Evolutionary conservation across 2,797 vertebrate genomes (phyloP).

Genomic region (Heliangelus exortis): DNA sequence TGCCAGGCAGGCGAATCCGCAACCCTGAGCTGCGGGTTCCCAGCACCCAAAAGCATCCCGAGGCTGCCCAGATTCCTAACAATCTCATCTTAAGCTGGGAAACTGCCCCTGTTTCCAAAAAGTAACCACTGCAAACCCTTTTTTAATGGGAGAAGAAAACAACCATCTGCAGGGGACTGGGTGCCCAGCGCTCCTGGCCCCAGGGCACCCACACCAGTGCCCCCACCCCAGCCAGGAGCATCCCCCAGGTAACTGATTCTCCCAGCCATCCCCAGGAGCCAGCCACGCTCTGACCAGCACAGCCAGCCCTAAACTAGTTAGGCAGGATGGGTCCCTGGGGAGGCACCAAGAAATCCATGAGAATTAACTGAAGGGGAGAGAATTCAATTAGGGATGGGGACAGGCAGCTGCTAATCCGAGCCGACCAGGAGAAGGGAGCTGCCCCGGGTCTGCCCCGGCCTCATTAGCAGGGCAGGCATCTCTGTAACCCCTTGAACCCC

Average conservation of each 20-base stretch:
- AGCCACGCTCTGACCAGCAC: not conserved
- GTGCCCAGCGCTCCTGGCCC: not conserved
- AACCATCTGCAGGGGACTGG: rapidly evolving
- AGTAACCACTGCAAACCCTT: rapidly evolving
- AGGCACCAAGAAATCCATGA: conserved; percentile 55
- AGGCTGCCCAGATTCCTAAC: not conserved
- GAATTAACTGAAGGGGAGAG: conserved; percentile 60
- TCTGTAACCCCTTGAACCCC: conserved; percentile 43
- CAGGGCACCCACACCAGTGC: rapidly evolving
- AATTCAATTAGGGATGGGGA: conserved; percentile 47
- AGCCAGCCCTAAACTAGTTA: conserved; percentile 48
- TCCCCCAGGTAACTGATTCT: rapidly evolving
- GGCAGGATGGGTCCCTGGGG: conserved; percentile 24
- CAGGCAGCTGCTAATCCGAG: conserved; percentile 52
- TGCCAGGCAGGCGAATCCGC: rapidly evolving
- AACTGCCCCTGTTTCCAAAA: not conserved
- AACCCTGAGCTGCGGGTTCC: rapidly evolving
- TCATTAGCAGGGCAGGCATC: conserved; percentile 52
- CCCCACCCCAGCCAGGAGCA: rapidly evolving
- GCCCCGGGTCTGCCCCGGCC: conserved; percentile 32
- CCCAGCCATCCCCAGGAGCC: not conserved
- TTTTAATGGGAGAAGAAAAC: not conserved
- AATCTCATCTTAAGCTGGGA: not conserved
- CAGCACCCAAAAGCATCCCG: not conserved
- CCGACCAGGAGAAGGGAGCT: conserved; percentile 16